Percentiles rank a stretch among this genome's conserved stretches.
phyloP scores from a whole-genome alignment of 2,888 invertebrate genomes.

The Liodrosophila aerea region DNA sequence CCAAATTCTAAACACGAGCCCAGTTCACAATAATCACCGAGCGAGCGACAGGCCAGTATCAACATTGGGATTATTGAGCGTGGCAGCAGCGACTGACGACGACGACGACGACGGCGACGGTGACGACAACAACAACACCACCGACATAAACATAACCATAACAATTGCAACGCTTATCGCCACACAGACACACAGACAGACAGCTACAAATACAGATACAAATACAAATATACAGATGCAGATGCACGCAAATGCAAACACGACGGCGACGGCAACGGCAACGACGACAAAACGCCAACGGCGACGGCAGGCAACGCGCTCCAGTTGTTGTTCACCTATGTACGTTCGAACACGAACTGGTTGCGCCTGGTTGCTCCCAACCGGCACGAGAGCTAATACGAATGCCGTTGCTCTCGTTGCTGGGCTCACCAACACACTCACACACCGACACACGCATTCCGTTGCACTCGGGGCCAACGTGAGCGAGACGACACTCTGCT shows the following conservation, averaged over 20 bases:
- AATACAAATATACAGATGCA: constrained; percentile 19
- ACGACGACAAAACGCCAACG: constrained; percentile 40
- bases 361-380: constrained; percentile 64
- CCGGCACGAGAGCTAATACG: constrained; percentile 62
- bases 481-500: constrained; percentile 57
- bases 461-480: constrained; percentile 51
- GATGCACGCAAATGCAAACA: constrained; percentile 40
- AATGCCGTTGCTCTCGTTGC: constrained; percentile 58
- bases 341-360: constrained; percentile 82
- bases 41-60: constrained; percentile 56
- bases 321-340: constrained; percentile 81
- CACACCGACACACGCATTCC: constrained; percentile 51
- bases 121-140: constrained; percentile 15
- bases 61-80: constrained; percentile 63
- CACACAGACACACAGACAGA: constrained; percentile 23
- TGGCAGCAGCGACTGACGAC: constrained; percentile 41
- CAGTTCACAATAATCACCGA: constrained; percentile 47
- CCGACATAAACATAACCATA: constrained; percentile 59
- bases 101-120: constrained; percentile 39
- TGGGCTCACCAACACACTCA: constrained; percentile 7
- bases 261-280: constrained; percentile 16
- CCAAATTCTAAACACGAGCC: constrained; percentile 61
- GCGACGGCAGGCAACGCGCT: constrained; percentile 59
- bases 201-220: constrained; percentile 15
- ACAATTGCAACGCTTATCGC: constrained; percentile 63